Conservation (phyloP, 2,888 invertebrate species). For the Clepsis dumicolana region DNA sequence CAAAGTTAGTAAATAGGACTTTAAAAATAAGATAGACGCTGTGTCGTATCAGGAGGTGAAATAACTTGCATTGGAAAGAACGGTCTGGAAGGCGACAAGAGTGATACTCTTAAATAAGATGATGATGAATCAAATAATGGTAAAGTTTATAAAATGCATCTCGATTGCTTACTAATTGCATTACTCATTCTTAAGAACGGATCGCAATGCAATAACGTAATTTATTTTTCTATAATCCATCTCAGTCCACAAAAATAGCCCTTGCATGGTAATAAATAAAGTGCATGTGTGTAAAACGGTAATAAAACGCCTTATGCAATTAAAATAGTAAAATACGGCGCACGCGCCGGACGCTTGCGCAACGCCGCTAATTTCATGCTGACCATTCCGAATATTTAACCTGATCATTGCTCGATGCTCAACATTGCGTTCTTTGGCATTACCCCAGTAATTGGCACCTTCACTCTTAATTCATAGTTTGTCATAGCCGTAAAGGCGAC, state of each 20-base stretch:
- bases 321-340: conserved; percentile 59
- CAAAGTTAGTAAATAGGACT: too few relatives aligned
- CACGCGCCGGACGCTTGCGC: conserved; percentile 49
- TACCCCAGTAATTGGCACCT: too few relatives aligned
- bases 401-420: not conserved
- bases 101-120: not conserved
- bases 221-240: not conserved
- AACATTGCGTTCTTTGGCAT: not conserved
- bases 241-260: conserved; percentile 1
- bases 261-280: not conserved
- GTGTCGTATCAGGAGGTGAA: too few relatives aligned
- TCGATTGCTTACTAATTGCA: not conserved
- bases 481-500: too few relatives aligned
- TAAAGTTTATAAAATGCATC: not conserved
- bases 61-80: too few relatives aligned
- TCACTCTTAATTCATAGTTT: too few relatives aligned
- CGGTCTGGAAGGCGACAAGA: too few relatives aligned
- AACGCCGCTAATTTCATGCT: conserved; percentile 41
- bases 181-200: not conserved
- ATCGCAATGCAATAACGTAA: conserved; percentile 1
- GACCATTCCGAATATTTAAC: conserved; percentile 14
- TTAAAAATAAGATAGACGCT: too few relatives aligned
- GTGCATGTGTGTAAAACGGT: not conserved
- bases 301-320: conserved; percentile 63
- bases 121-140: not conserved